Percentiles rank a stretch among this genome's conserved stretches.
These are phyloP conservation scores for Sebastes trivittatus DNA, from an alignment of 2,797 vertebrate species.

Conservation along the genomic window DNA sequence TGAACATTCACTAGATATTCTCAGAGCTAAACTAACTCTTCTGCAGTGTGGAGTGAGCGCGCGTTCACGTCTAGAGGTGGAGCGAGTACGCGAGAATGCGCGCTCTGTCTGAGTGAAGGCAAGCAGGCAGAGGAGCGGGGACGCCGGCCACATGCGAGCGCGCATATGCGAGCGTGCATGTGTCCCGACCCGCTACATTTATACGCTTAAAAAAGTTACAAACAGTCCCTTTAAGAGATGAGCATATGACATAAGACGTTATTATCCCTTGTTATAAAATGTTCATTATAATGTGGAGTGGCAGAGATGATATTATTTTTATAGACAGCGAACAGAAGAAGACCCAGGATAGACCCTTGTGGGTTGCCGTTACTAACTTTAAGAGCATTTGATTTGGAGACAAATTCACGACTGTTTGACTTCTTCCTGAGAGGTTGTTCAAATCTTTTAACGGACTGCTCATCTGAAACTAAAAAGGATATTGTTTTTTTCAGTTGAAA, in stretches of 20 bases:
- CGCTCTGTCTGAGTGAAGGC: too few relatives aligned
- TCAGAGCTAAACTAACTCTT: too few relatives aligned
- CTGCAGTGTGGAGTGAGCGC: too few relatives aligned
- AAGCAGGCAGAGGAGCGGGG: too few relatives aligned
- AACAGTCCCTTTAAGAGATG: background rate
- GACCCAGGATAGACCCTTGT: background rate
- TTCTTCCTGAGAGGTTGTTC: background rate
- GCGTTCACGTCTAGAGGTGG: too few relatives aligned
- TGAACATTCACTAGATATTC: too few relatives aligned
- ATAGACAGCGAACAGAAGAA: background rate
- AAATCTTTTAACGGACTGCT: background rate
- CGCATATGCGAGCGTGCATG: too few relatives aligned
- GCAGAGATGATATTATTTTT: background rate
- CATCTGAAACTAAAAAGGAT: background rate
- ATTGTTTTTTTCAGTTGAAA: background rate
- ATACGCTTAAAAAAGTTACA: too few relatives aligned
- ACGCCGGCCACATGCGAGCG: too few relatives aligned
- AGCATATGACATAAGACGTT: background rate
- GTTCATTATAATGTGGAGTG: background rate
- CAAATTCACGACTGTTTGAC: background rate
- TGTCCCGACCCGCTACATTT: too few relatives aligned
- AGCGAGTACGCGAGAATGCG: too few relatives aligned
- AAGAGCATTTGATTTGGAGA: background rate
- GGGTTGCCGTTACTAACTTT: background rate
- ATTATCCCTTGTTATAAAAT: background rate